Conservation (phyloP, 2,888 invertebrate genomes). For the Tipula vernalis region DNA sequence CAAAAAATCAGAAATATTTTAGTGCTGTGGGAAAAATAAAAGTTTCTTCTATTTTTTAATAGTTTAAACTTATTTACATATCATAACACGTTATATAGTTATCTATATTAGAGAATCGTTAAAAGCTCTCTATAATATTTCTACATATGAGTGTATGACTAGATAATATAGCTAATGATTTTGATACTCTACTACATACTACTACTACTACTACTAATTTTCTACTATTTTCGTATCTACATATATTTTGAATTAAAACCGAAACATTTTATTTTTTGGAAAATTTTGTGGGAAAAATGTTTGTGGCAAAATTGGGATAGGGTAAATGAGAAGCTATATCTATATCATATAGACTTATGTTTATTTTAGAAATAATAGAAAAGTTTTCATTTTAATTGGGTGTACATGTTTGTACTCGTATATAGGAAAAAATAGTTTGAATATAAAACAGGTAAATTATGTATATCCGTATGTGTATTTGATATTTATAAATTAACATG, state of each 20-base stretch:
- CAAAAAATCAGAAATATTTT: not conserved
- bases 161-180: not conserved
- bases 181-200: not conserved
- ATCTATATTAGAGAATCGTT: not conserved
- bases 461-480: not conserved
- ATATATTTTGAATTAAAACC: not conserved
- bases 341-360: not conserved
- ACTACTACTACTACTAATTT: not conserved
- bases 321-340: not conserved
- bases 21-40: not conserved
- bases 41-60: not conserved
- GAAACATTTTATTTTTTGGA: not conserved
- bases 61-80: not conserved
- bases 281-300: not conserved
- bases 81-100: not conserved
- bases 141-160: not conserved
- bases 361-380: constrained; percentile 4
- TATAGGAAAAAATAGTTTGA: not conserved
- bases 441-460: not conserved
- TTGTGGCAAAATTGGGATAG: not conserved
- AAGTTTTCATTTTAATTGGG: not conserved
- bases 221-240: not conserved
- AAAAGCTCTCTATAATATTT: not conserved
- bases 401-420: not conserved
- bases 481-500: not conserved